Conservation (phyloP, 2,888 invertebrate species). For the Lutraria lutraria region DNA sequence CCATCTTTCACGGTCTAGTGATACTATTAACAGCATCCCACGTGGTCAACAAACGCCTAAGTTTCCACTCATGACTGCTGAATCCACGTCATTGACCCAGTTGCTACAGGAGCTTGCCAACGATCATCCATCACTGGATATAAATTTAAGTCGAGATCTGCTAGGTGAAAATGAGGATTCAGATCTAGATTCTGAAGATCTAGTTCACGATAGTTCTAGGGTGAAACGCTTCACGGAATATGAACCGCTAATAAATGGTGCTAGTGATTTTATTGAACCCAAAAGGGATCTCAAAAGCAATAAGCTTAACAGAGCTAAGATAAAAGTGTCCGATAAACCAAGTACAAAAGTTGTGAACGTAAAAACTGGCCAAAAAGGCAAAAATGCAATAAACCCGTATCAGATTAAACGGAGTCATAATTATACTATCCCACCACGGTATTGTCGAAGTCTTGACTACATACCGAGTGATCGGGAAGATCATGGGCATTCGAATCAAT, state of each 20-base stretch:
- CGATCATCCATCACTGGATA: constrained; percentile 70
- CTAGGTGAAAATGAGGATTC: constrained; percentile 63
- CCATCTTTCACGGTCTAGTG: constrained; percentile 80
- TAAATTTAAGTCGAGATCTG: constrained; percentile 60
- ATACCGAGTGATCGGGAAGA: constrained; percentile 85
- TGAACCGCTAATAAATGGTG: constrained; percentile 61
- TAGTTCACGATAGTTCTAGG: constrained; percentile 10
- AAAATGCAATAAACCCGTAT: constrained; percentile 74
- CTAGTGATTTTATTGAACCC: constrained; percentile 37
- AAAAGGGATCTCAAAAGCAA: constrained; percentile 33
- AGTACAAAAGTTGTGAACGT: constrained; percentile 1
- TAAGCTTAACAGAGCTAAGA: constrained; percentile 5
- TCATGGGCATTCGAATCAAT: constrained; percentile 74
- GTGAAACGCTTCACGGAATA: constrained; percentile 56
- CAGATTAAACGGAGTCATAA: constrained; percentile 83
- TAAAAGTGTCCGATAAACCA: constrained; percentile 23
- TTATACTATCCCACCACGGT: constrained; percentile 80
- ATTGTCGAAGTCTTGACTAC: constrained; percentile 85
- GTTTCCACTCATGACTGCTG: constrained; percentile 78
- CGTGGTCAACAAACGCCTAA: constrained; percentile 81
- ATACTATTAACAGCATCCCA: constrained; percentile 79
- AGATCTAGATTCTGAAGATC: constrained; percentile 59
- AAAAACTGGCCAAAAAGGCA: constrained; percentile 35
- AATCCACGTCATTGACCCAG: constrained; percentile 79
- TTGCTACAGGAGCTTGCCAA: constrained; percentile 79